phyloP scores from a whole-genome alignment of 2,113 vertebrate species.

The Anser brachyrhynchus region DNA sequence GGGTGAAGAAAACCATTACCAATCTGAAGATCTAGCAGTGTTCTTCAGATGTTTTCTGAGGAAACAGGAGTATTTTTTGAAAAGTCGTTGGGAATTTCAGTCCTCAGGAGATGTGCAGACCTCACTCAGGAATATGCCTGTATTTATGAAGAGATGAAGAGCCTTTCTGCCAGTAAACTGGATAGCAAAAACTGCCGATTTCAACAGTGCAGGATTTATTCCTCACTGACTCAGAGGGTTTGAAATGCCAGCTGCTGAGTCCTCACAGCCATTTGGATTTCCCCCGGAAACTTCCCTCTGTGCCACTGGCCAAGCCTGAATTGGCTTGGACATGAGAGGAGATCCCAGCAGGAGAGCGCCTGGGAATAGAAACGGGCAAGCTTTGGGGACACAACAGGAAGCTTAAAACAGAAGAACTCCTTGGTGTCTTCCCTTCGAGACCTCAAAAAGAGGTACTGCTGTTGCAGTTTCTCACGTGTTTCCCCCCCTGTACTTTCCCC shows the following conservation, averaged over 20 bases:
- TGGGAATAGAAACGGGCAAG: background rate
- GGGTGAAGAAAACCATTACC: background rate
- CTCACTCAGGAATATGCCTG: background rate
- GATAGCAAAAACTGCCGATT: background rate
- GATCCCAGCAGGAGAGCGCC: background rate
- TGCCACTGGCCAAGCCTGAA: background rate
- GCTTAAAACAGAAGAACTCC: background rate
- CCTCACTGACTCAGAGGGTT: conserved; percentile 9
- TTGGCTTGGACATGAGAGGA: background rate
- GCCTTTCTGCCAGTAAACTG: background rate
- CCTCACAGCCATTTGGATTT: background rate
- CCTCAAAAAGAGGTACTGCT: background rate
- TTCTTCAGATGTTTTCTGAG: background rate
- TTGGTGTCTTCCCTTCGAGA: background rate
- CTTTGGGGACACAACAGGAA: background rate
- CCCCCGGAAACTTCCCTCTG: conserved; percentile 17
- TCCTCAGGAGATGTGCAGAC: background rate
- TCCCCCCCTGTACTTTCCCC: background rate
- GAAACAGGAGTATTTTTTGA: background rate
- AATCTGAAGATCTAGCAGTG: background rate
- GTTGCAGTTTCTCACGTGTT: background rate
- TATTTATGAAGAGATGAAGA: background rate
- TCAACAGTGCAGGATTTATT: background rate
- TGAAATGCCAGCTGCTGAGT: background rate
- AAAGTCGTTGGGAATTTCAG: background rate